phyloP scores from a whole-genome alignment of 2,888 invertebrate genomes.

The Stramonita haemastoma region DNA sequence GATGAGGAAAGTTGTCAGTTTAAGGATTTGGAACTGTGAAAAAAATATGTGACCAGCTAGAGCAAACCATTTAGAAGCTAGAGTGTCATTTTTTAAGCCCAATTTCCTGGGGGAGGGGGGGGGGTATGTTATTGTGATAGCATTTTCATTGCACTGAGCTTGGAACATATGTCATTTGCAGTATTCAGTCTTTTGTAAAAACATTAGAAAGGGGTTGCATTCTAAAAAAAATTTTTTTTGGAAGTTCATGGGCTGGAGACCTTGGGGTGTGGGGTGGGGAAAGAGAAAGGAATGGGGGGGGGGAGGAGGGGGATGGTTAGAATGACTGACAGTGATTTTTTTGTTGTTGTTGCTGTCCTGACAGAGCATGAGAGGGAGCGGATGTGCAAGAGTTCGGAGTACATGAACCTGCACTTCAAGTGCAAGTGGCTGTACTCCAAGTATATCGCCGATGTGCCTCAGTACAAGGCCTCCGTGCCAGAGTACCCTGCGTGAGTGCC shows the following conservation, averaged over 20 bases:
- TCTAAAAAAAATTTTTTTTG: neutral
- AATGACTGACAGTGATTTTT: neutral
- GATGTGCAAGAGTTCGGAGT: constrained; percentile 97
- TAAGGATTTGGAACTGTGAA: too few species aligned
- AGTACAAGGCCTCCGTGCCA: constrained; percentile 96
- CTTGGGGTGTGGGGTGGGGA: neutral
- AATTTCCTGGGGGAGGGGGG: too few species aligned
- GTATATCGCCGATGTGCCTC: constrained; percentile 97
- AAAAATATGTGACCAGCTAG: too few species aligned
- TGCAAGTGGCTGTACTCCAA: constrained; percentile 99
- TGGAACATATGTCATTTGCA: too few species aligned
- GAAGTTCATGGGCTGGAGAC: neutral
- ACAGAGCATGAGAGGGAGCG: constrained; percentile 94
- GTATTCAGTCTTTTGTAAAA: neutral
- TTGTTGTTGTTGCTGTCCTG: constrained; percentile 26
- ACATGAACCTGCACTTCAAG: constrained; percentile 99
- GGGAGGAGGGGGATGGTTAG: too few species aligned
- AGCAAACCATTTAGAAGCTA: too few species aligned
- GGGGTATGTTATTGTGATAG: too few species aligned
- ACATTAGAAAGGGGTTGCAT: neutral
- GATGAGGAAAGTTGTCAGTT: too few species aligned
- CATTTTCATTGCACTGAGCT: too few species aligned
- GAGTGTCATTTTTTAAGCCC: too few species aligned
- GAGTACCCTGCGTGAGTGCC: constrained; percentile 91
- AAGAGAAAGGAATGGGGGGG: too few species aligned